A percentile compares a stretch with the other conserved stretches of the same genome.
These are phyloP conservation scores for Lithosia quadra DNA, from an alignment of 2,888 invertebrate genomes.

Conservation along the genomic window DNA sequence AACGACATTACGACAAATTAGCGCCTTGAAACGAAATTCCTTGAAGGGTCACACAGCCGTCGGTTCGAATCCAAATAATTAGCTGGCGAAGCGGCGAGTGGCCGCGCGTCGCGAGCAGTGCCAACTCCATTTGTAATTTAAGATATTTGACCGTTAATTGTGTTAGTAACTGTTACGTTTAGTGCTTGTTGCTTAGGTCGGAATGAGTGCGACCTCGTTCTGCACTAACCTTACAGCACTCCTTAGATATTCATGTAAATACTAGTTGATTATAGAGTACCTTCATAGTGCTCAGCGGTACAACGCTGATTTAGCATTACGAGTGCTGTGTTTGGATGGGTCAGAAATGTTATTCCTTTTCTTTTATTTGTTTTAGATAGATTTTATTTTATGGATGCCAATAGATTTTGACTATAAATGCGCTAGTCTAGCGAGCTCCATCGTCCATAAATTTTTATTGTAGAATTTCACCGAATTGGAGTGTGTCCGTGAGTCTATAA, in stretches of 20 bases:
- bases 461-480: conserved; percentile 76
- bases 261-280: conserved; percentile 70
- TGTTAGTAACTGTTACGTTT: conserved; percentile 81
- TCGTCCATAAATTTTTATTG: conserved; percentile 78
- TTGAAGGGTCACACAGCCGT: conserved; percentile 70
- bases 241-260: conserved; percentile 72
- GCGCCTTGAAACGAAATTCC: conserved; percentile 67
- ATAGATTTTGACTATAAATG: conserved; percentile 77
- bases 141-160: conserved; percentile 82
- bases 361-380: conserved; percentile 72
- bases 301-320: conserved; percentile 67
- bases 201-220: conserved; percentile 66
- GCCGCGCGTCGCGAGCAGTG: conserved; percentile 75
- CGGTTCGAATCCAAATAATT: conserved; percentile 80
- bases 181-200: conserved; percentile 81
- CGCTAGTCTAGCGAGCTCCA: conserved; percentile 84
- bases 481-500: conserved; percentile 71
- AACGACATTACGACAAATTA: conserved; percentile 65
- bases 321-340: conserved; percentile 85
- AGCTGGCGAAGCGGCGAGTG: conserved; percentile 76
- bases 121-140: conserved; percentile 83
- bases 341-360: conserved; percentile 74
- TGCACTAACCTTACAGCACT: conserved; percentile 61
- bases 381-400: conserved; percentile 75
- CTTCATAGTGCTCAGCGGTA: conserved; percentile 67